Evolutionary conservation across 2,113 vertebrate species (phyloP), one percentile per base, ranked within the genome.

Genomic region (Octodon degus): DNA sequence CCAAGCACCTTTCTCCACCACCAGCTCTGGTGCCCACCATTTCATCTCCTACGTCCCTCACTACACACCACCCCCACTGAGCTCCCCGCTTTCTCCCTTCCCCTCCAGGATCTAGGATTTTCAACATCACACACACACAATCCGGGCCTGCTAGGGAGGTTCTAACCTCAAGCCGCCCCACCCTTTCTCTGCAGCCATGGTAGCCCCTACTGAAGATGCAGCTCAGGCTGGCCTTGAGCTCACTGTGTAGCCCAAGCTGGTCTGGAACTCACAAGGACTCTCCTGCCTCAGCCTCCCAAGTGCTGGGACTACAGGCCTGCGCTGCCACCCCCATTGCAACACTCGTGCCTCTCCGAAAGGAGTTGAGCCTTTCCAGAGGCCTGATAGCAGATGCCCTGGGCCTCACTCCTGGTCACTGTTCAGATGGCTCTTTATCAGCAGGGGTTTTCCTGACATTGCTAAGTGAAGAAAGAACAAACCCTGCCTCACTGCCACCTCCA

Each of bases 301-400:
- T 58, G 55, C 55, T 19, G 55, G 55, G 55, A 58, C 16, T 58
- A 58, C 55, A 58, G 55, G 55, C 16, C 4, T 58, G 17, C 16
- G 17, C 55, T 58, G 55, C 16, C 16, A 19, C 55, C 25, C 40
- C 6, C 47, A 25, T 25, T 27, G 17, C 50, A 68, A 22, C 50
- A 6, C 0, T 0, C 16, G 13, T 74, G 12, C 5, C 37, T 79
- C 27, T 24, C 37, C 0, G 10, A 20, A 27, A 27, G 74, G 40
- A 77, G 7, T n/a, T 60, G 16, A n/a, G 27, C 5, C 37, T 74
- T 70, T 55, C 16, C n/a, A 40, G 27, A 40, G 30, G 7, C 19
- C 13, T 22, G 76, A 2, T 32, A 37, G 14, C 37, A 68, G 58
- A 24, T 47, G 34, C n/a, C 63, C 37, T 32, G 58, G 30, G 10